Evolutionary conservation across 2,113 vertebrate species (phyloP).

Genomic region (Muntiacus reevesi): DNA sequence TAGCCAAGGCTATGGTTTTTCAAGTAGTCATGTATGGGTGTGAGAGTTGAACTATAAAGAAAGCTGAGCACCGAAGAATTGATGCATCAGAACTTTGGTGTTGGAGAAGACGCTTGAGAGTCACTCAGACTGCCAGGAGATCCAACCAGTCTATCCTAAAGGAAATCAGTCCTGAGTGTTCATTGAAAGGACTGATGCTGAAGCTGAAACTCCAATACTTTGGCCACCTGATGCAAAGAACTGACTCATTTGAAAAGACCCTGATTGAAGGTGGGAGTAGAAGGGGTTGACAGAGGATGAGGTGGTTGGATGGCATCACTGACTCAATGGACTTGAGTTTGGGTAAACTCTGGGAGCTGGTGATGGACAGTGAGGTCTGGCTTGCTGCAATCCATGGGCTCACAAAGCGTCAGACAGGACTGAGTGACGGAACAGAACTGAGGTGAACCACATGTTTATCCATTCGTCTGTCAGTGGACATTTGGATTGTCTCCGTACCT

Average conservation of each 20-base stretch:
- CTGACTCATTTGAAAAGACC: neutral
- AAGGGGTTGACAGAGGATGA: neutral
- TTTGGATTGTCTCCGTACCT: neutral
- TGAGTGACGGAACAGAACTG: neutral
- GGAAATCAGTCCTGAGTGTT: neutral
- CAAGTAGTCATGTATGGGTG: neutral
- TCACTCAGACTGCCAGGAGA: neutral
- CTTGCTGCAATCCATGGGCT: neutral
- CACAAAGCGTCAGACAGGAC: neutral
- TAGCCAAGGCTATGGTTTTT: neutral
- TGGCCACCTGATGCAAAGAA: neutral
- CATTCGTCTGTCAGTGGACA: neutral
- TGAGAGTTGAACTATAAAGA: neutral
- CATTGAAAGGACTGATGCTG: neutral
- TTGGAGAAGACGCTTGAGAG: neutral
- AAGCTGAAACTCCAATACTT: neutral
- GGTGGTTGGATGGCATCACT: neutral
- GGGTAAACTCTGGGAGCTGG: neutral
- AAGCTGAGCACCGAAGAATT: rapidly evolving
- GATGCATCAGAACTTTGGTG: neutral
- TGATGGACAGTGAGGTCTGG: neutral
- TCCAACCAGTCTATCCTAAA: neutral
- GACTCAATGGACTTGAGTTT: neutral
- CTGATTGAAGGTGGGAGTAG: neutral
- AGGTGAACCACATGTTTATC: neutral